Evolutionary conservation across 2,113 vertebrate genomes (phyloP).

Genomic region (Rostratula benghalensis): DNA sequence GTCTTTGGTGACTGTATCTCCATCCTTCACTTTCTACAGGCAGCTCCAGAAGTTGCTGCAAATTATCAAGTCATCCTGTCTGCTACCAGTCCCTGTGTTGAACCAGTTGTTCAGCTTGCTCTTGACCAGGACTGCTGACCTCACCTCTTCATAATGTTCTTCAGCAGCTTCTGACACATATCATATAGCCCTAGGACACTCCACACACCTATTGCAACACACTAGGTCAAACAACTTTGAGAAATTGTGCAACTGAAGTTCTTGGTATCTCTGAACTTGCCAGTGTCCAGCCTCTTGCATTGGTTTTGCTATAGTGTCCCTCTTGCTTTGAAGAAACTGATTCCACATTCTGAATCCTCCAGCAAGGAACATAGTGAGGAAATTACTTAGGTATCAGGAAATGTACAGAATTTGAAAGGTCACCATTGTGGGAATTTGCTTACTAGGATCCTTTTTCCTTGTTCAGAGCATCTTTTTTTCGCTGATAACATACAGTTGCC

Average conservation of each 20-base stretch:
- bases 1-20: neutral
- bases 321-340: neutral
- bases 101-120: conserved; percentile 65
- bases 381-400: neutral
- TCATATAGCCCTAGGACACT: conserved; percentile 52
- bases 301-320: neutral
- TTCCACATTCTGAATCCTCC: neutral
- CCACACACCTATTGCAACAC: conserved; percentile 48
- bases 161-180: conserved; percentile 60
- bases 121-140: conserved; percentile 65
- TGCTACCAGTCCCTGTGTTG: conserved; percentile 14
- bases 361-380: neutral
- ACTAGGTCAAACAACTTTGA: neutral
- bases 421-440: neutral
- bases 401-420: neutral
- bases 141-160: conserved; percentile 54
- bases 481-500: neutral
- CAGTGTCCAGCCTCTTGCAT: neutral
- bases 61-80: conserved; percentile 24
- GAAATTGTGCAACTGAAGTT: conserved; percentile 48
- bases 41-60: neutral
- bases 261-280: neutral
- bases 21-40: neutral
- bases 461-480: neutral
- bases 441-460: neutral